Evolutionary conservation across 2,113 vertebrate genomes (phyloP), one percentile per base, ranked within the genome.

Genomic region (Phasianus colchicus): DNA sequence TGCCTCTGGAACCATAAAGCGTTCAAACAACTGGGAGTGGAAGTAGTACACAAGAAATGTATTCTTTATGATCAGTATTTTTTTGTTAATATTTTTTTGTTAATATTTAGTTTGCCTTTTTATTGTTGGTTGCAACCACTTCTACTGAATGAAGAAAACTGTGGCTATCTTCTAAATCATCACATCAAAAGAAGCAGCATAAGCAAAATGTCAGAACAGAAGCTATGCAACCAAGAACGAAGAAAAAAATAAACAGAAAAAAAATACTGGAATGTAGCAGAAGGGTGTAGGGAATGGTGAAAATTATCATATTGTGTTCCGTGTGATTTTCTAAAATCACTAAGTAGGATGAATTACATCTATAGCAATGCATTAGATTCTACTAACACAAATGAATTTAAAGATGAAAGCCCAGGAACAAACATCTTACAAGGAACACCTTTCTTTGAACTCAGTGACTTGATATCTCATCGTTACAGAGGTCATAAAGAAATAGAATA

Each of bases 171-270:
- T 87, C 50, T 78, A 61, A 78, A 83, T 13, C 18, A 48, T 6
- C 3, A 42, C 55, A 48, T 45, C 52, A 81, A 86, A 22, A 92
- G 22, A 38, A 81, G 20, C 4, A 63, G 47, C 5, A 20, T 47
- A 63, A 90, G 19, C 42, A 93, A 92, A 94, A 67, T 32, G 10
- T 21, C 27, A 69, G n/a, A 86, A 92, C 30, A 69, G 78, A 82
- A 84, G 6, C 50, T 75, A 69, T 11, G 14, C 47, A 86, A 54
- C 14, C 3, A 76, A 78, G 43, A 69, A 36, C 9, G 27, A 75
- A 86, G 75, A 48, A 52, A 52, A 78, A 0, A 21, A 73, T 34
- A 50, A 65, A 80, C 2, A 85, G 27, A 64, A 7, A 82, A 72
- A 57, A 52, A 52, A 71, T 45, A 61, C 15, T 72, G 22, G 9